Evolutionary conservation across 2,797 vertebrate species (phyloP), one percentile per base, ranked within the genome.

Genomic region (Chrosomus eos): DNA sequence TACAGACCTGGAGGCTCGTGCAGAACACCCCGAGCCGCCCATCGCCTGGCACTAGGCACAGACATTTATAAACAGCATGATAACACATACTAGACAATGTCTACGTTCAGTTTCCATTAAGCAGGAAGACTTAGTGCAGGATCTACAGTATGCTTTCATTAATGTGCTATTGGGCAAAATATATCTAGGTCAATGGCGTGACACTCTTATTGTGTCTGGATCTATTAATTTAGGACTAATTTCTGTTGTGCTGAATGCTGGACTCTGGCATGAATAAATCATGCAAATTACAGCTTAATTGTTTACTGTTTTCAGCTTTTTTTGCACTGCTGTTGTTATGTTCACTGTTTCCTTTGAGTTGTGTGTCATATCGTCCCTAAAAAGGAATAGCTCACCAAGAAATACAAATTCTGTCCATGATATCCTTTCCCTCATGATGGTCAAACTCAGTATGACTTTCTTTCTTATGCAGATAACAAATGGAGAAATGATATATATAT

Each of bases 11-110:
- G 70, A 85, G 75, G 76, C 64, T 86, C 26, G 45, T 48, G 76
- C 70, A 70, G 58, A 79, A 75, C 75, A 70, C 28, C 38, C 77
- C 26, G 60, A 73, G 62, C 80, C 76, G n/a, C 48, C 78, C 81
- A 66, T 71, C 45, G 23, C 67, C 82, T 71, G 55, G 71, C 64
- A 79, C 66, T 23, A 78, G 36, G n/a, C 78, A 36, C 81, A 74
- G 38, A 58, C 81, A 83, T 87, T 87, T 88, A 88, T 84, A 88
- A 85, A 87, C 75, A 81, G 70, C 7, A 73, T 53, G 60, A 81
- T 28, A 62, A 60, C 62, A 64, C 68, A 45, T 36, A 36, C 48
- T 43, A 38, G 21, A 64, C 62, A 80, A 18, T 19, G 14, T 82
- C 19, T 73, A 40, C 11, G n/a, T 81, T 87, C 82, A 70, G 23